Evolutionary conservation across 2,113 vertebrate species (phyloP), one percentile per base, ranked within the genome.

Genomic region (Calyptommatus sinebrachiatus): DNA sequence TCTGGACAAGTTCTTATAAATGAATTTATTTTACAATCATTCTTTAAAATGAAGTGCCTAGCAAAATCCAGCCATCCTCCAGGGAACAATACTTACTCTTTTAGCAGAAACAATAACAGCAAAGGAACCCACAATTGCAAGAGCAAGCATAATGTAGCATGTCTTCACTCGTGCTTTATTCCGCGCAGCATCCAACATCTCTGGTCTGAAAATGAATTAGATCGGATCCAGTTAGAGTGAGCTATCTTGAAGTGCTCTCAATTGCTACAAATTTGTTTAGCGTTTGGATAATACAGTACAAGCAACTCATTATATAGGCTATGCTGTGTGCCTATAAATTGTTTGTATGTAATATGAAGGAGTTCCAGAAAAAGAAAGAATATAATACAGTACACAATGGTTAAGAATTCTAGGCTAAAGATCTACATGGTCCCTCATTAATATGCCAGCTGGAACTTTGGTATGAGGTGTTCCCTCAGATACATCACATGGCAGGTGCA

Each of bases 101-200:
- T 96, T 96, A 77, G 91, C 95, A 14, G 94, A 96, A 8, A 85
- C 89, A 73, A 95, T 94, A 76, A 95, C 94, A 0, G 88, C 91
- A 72, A 95, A 94, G 16, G 93, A 96, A 84, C 94, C 93, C 1
- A 95, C 69, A 1, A 96, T 80, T 0, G 95, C 95, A 60, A 96
- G 92, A 48, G 90, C 93, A 18, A 96, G 95, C 95, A 96, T 95
- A 80, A 96, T 91, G 85, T 95, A 96, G 84, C 95, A 96, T 18
- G 85, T 90, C 90, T 95, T 95, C 73, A 96, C 91, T 70, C 94
- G 92, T 71, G 94, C 95, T 89, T 91, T 96, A 91, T 95, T 96
- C 78, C 94, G 92, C 71, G 95, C 93, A 77, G 83, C 89, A 79
- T 93, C 92, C 35, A 95, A 77, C 92, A 93, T 95, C 90, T 95